These are phyloP conservation scores for Oscheius sp. DNA, from an alignment of 2,888 invertebrate genomes.

Conservation along the genomic window DNA sequence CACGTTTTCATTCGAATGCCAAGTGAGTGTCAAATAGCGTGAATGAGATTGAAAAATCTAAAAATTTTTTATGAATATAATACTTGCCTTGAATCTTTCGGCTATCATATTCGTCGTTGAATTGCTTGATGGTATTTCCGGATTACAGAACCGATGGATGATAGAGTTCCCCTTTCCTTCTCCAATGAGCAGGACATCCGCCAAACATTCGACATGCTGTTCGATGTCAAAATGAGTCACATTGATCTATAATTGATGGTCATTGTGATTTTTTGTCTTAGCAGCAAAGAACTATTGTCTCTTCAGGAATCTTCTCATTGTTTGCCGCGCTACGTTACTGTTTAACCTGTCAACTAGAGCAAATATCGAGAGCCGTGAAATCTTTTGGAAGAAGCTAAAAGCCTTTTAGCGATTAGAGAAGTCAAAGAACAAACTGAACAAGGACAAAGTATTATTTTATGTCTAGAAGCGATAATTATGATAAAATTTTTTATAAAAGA, in stretches of 20 bases:
- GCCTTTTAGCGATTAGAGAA: too few species aligned
- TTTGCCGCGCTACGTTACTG: constrained; percentile 7
- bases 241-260: constrained; percentile 57
- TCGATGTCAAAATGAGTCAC: constrained; percentile 58
- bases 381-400: neutral
- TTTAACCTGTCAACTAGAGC: constrained; percentile 19
- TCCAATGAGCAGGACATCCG: constrained; percentile 41
- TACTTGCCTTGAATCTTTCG: constrained; percentile 12
- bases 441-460: too few species aligned
- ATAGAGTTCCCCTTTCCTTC: constrained; percentile 38
- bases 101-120: neutral
- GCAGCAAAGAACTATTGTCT: constrained; percentile 3
- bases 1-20: constrained; percentile 48
- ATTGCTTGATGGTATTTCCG: neutral
- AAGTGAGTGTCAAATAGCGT: constrained; percentile 46
- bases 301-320: constrained; percentile 6
- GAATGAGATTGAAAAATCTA: constrained; percentile 22
- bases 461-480: too few species aligned
- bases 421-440: too few species aligned
- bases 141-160: constrained; percentile 22
- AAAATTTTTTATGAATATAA: neutral
- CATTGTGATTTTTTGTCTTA: neutral
- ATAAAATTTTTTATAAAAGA: too few species aligned
- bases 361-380: neutral
- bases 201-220: constrained; percentile 48